A percentile compares a stretch with the other conserved stretches of the same genome.
Evolutionary conservation across 2,797 vertebrate species (phyloP).

Genomic region (Mico argentatus): DNA sequence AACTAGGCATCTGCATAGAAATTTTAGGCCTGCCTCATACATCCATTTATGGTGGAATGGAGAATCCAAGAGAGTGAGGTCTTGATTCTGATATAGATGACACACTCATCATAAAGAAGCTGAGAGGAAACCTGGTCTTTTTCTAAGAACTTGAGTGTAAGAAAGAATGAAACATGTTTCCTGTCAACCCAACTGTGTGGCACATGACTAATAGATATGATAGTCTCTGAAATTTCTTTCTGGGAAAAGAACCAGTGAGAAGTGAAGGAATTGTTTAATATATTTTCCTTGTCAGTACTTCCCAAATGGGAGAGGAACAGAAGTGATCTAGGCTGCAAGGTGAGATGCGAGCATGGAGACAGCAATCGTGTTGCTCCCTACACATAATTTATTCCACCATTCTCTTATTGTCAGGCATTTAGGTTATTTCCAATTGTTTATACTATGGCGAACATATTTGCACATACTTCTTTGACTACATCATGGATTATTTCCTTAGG

Average conservation of each 20-base stretch:
- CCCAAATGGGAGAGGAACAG: background rate
- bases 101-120: background rate
- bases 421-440: background rate
- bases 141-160: background rate
- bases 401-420: background rate
- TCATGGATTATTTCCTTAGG: background rate
- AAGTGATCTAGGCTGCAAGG: background rate
- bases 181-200: background rate
- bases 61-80: background rate
- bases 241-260: background rate
- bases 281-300: background rate
- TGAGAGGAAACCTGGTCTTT: background rate
- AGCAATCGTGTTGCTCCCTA: background rate
- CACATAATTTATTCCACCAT: background rate
- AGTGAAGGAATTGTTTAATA: background rate
- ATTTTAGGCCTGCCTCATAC: background rate
- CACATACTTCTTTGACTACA: background rate
- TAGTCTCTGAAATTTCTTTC: constrained; percentile 3
- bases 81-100: background rate
- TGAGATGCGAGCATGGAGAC: background rate
- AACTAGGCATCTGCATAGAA: background rate
- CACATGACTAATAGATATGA: background rate
- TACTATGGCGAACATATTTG: background rate
- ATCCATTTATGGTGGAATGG: background rate
- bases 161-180: background rate